Evolutionary conservation across 2,797 vertebrate genomes (phyloP), one percentile per base, ranked within the genome.

Genomic region (Myripristis murdjan): DNA sequence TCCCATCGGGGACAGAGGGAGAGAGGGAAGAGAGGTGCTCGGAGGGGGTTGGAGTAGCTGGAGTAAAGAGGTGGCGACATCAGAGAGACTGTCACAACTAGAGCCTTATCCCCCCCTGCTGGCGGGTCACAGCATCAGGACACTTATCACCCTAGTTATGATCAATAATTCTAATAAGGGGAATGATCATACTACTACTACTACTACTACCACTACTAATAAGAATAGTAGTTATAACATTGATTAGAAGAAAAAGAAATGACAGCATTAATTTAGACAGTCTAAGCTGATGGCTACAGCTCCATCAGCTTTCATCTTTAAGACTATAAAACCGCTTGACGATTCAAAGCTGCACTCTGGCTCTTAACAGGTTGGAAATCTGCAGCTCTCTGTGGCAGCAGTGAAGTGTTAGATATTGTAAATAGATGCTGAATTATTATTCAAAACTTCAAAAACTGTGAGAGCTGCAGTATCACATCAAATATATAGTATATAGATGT

Each of bases 61-160:
- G n/a, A 66, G 35, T 11, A 10, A 37, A 37, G 49, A 44, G 10
- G 53, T 35, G 24, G 26, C 28, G 23, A 60, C 9, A 0, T 6
- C 16, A 59, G 44, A 67, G 60, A 28, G 11, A 49, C 28, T 24
- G 47, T 23, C 43, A 54, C 74, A 63, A 44, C 51, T 51, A 46
- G 59, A 61, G 62, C 64, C 77, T 73, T 79, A 87, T 1, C 84
- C 23, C 85, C 88, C 86, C 87, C 89, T 89, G 54, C 87, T 74
- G 86, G 86, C 15, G 0, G 9, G 18, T 58, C 47, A 26, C 18
- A 70, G 77, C 60, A 68, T 48, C 23, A 0, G 28, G 77, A 56
- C 47, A 63, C 37, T 47, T 61, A 16, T 1, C 20, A 35, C 26
- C 18, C 49, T 24, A 49, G 44, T 70, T 22, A 20, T 5, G 63